Evolutionary conservation across 2,888 invertebrate species (phyloP).

Genomic region (Andrena camellia): DNA sequence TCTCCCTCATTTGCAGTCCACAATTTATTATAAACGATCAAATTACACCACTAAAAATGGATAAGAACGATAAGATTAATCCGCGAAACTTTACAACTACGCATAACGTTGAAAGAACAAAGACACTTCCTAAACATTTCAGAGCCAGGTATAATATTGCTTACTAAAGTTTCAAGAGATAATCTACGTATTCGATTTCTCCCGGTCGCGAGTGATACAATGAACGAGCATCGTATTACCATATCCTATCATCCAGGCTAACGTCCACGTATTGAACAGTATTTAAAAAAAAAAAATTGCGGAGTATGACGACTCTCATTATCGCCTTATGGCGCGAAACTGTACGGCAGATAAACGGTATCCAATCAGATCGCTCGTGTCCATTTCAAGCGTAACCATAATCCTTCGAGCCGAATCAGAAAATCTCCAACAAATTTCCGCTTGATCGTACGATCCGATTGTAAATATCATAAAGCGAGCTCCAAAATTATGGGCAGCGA

Average conservation of each 20-base stretch:
- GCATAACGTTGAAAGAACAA: neutral
- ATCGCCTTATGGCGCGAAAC: neutral
- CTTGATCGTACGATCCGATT: neutral
- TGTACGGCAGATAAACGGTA: neutral
- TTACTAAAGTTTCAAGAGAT: neutral
- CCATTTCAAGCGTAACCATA: neutral
- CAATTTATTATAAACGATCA: neutral
- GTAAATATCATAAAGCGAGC: neutral
- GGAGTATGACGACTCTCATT: too few relatives aligned
- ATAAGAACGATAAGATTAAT: neutral
- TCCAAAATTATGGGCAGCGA: slow-evolving; percentile 24
- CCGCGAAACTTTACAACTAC: neutral
- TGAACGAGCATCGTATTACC: slow-evolving; percentile 16
- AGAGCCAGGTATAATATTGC: neutral
- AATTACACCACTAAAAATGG: neutral
- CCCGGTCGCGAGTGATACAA: neutral
- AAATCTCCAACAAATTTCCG: neutral
- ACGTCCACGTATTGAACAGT: too few relatives aligned
- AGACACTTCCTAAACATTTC: neutral
- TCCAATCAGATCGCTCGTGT: neutral
- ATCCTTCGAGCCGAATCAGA: neutral
- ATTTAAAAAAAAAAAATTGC: too few relatives aligned
- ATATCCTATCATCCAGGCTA: slow-evolving; percentile 34
- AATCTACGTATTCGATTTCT: slow-evolving; percentile 22
- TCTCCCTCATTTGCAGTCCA: slow-evolving; percentile 7